A percentile compares a stretch with the other conserved stretches of the same genome.
Conservation (phyloP, 2,888 invertebrate genomes). For the Calephelis perditalis region DNA sequence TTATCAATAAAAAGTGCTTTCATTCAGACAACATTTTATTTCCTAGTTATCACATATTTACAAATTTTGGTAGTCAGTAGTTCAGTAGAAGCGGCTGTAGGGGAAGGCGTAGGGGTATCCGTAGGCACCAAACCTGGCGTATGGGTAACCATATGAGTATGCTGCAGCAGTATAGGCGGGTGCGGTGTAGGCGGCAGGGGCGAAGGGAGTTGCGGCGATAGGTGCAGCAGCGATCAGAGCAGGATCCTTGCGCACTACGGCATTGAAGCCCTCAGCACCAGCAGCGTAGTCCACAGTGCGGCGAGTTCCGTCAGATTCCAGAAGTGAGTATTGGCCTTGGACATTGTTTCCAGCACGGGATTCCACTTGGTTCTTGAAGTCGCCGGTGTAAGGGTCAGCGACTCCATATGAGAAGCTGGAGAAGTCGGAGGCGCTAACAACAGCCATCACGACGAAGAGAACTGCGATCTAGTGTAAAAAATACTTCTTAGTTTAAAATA, state of each 20-base stretch:
- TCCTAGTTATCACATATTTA: slow-evolving; percentile 15
- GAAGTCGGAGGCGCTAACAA: slow-evolving; percentile 40
- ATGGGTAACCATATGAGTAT: slow-evolving; percentile 18
- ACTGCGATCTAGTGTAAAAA: slow-evolving; percentile 43
- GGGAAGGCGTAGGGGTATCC: slow-evolving; percentile 35
- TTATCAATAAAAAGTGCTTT: too few species aligned
- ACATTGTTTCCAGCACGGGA: slow-evolving; percentile 69
- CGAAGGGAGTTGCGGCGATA: slow-evolving; percentile 35
- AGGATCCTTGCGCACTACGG: neutral
- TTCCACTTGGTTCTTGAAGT: slow-evolving; percentile 75
- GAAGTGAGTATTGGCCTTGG: slow-evolving; percentile 36
- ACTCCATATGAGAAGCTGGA: slow-evolving; percentile 75
- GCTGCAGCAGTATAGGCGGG: slow-evolving; percentile 30
- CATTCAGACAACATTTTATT: slow-evolving; percentile 18
- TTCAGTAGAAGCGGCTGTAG: slow-evolving; percentile 40
- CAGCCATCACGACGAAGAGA: slow-evolving; percentile 48
- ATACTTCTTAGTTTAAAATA: slow-evolving; percentile 23
- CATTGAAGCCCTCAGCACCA: too few species aligned
- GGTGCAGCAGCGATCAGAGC: slow-evolving; percentile 44
- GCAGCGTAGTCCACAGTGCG: too few species aligned
- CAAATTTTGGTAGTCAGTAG: neutral
- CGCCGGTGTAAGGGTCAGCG: slow-evolving; percentile 76
- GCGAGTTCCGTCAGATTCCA: slow-evolving; percentile 26
- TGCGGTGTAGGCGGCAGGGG: slow-evolving; percentile 26
- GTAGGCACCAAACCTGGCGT: slow-evolving; percentile 29